phyloP scores from a whole-genome alignment of 2,797 vertebrate species.

The Notoglanidium macrostoma region DNA sequence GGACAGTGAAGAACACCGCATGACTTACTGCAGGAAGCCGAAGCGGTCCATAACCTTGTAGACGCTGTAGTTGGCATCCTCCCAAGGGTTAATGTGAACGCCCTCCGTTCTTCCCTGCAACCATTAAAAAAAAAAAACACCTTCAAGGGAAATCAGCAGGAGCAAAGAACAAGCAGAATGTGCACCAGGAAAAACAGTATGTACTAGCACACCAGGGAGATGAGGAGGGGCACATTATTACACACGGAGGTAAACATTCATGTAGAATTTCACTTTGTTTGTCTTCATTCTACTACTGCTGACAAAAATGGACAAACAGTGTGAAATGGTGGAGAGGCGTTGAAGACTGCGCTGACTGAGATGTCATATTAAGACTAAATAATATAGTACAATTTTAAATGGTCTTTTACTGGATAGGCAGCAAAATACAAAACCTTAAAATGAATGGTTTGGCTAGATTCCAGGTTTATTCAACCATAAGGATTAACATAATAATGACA shows the following conservation, averaged over 20 bases:
- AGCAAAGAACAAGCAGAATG: slow-evolving; percentile 40
- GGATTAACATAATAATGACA: background rate
- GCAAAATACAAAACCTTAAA: background rate
- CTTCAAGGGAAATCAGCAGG: slow-evolving; percentile 25
- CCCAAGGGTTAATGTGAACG: slow-evolving; percentile 83
- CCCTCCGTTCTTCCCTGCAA: slow-evolving; percentile 83
- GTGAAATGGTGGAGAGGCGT: background rate
- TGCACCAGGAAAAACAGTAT: slow-evolving; percentile 3
- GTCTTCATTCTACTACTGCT: background rate
- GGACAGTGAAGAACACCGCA: background rate
- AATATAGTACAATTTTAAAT: background rate
- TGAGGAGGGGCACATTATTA: background rate
- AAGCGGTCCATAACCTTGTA: slow-evolving; percentile 89
- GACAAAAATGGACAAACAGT: background rate
- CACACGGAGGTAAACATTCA: slow-evolving; percentile 1
- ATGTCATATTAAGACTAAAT: background rate
- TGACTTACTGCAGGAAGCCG: slow-evolving; percentile 89
- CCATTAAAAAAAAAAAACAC: slow-evolving; percentile 45
- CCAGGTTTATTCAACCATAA: background rate
- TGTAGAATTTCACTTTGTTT: background rate
- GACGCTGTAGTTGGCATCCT: slow-evolving; percentile 84
- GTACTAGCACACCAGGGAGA: background rate
- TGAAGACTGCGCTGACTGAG: background rate
- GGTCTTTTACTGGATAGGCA: background rate
- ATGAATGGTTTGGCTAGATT: background rate